These are phyloP conservation scores for Lochmaea capreae DNA, from an alignment of 2,888 invertebrate genomes.

Conservation along the genomic window DNA sequence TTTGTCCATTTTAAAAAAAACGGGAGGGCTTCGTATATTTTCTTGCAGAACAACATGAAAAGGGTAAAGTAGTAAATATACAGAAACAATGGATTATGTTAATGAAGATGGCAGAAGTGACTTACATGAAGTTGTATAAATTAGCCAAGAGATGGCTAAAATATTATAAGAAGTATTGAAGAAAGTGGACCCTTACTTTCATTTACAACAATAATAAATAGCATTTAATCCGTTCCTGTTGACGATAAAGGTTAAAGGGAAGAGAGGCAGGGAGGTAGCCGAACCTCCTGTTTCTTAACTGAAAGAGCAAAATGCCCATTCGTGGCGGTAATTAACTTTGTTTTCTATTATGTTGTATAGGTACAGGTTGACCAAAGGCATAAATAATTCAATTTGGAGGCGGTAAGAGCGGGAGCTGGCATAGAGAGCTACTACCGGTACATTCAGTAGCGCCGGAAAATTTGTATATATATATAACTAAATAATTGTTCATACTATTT, in stretches of 20 bases:
- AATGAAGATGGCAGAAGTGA: not conserved
- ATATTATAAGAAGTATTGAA: too few species aligned
- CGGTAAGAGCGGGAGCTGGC: conserved; percentile 52
- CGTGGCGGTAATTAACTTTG: conserved; percentile 65
- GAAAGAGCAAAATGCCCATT: conserved; percentile 52
- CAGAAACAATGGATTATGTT: not conserved
- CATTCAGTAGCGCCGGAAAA: conserved; percentile 21
- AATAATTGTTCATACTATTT: too few species aligned
- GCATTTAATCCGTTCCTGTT: conserved; percentile 1
- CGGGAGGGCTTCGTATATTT: not conserved
- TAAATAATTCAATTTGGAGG: conserved; percentile 64
- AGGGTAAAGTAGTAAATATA: not conserved
- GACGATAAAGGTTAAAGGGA: conserved; percentile 47
- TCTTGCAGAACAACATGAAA: not conserved
- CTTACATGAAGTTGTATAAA: not conserved
- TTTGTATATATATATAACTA: too few species aligned
- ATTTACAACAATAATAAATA: too few species aligned
- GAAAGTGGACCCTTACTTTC: too few species aligned
- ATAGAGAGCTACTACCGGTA: conserved; percentile 9
- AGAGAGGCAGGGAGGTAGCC: conserved; percentile 39
- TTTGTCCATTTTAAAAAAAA: not conserved
- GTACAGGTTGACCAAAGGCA: conserved; percentile 61
- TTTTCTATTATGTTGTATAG: conserved; percentile 67
- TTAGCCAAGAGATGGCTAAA: not conserved
- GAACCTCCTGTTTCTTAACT: conserved; percentile 58